Evolutionary conservation across 2,113 vertebrate genomes (phyloP).

Genomic region (Lethenteron camtschaticum): DNA sequence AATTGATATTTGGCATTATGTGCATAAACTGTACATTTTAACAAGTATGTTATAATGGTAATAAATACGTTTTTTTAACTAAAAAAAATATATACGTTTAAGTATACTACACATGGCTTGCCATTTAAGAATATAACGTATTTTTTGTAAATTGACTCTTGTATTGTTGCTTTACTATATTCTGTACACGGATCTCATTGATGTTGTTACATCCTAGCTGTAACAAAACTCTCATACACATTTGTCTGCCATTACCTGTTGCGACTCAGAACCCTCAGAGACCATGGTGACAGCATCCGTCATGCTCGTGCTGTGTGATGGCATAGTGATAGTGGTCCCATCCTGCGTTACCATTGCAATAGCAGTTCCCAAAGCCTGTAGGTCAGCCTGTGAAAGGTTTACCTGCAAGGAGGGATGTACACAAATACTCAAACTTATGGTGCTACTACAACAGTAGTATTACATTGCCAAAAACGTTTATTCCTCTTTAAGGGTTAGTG

Average conservation of each 20-base stretch:
- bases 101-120: neutral
- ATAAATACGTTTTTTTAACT: neutral
- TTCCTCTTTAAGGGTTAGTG: too few species aligned
- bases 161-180: slow-evolving; percentile 1
- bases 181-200: neutral
- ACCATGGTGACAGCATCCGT: slow-evolving; percentile 79
- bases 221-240: accelerated
- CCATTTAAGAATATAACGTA: neutral
- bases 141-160: neutral
- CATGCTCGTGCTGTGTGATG: slow-evolving; percentile 60
- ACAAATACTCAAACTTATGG: too few species aligned
- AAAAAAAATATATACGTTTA: neutral
- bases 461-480: too few species aligned
- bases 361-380: slow-evolving; percentile 74
- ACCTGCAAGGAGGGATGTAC: slow-evolving; percentile 27
- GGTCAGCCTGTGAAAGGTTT: slow-evolving; percentile 73
- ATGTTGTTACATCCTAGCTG: slow-evolving; percentile 13
- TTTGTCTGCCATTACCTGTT: slow-evolving; percentile 33
- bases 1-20: too few species aligned
- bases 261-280: slow-evolving; percentile 63
- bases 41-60: too few species aligned
- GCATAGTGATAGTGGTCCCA: slow-evolving; percentile 88
- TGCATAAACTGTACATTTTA: too few species aligned
- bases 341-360: slow-evolving; percentile 98
- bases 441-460: too few species aligned